A percentile compares a stretch with the other conserved stretches of the same genome.
Evolutionary conservation across 2,797 vertebrate species (phyloP).

Genomic region (Tragopan temminckii): DNA sequence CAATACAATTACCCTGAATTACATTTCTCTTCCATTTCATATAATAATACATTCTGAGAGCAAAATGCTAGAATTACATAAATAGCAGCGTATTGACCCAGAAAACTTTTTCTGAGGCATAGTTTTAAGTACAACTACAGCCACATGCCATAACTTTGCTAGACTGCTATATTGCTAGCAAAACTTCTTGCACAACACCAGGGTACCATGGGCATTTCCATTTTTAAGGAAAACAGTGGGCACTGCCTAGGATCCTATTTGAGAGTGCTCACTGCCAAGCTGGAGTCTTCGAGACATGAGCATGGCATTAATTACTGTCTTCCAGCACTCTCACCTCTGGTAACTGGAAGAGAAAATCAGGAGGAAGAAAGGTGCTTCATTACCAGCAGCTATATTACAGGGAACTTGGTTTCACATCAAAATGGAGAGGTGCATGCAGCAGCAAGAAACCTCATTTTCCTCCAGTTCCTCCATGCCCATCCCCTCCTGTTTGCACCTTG

Average conservation of each 20-base stretch:
- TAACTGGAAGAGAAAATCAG: background rate
- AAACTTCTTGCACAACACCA: background rate
- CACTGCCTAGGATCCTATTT: background rate
- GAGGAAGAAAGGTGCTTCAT: background rate
- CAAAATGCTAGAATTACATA: background rate
- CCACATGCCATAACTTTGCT: background rate
- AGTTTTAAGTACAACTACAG: background rate
- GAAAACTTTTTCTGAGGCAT: background rate
- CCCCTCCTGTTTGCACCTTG: background rate
- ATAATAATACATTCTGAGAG: background rate
- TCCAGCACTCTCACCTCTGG: background rate
- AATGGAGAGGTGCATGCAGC: background rate
- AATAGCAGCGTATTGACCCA: fast-evolving
- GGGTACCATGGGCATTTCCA: background rate
- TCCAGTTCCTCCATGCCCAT: background rate
- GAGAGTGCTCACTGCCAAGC: background rate
- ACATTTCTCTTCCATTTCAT: fast-evolving
- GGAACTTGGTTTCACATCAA: background rate
- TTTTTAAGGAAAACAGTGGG: background rate
- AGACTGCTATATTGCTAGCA: background rate
- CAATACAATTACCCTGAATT: background rate
- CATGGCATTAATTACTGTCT: no score
- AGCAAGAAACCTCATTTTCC: background rate
- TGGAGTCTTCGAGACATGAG: background rate
- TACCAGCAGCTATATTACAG: background rate